Base-by-base conservation (phyloP, 2,888 invertebrate species). In the Pandemis heparana region DNA sequence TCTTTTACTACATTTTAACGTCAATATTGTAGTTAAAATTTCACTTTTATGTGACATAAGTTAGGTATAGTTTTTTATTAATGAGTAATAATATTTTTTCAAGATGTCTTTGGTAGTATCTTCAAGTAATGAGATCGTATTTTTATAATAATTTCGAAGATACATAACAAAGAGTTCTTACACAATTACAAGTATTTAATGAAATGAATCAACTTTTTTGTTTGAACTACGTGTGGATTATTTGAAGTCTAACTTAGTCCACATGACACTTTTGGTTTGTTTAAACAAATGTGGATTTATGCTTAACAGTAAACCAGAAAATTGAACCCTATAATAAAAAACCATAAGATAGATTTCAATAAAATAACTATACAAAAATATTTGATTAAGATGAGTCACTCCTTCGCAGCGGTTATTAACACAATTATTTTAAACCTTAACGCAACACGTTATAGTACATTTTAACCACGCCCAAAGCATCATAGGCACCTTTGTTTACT, bases 111-210 rank as follows among this genome's bases (percentile, higher is more conserved):
- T 82, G 79, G 74, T 77, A 81, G 66, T 76, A 78, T 71, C 82
- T 81, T 80, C 83, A 79, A 80, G 67, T 79, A 75, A 80, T 89
- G 89, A 89, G 89, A 89, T 89, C 89, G 87, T 85, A 81, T 76
- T 71, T 71, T 71, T 59, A 73, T 63, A 69, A 66, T 59, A 63
- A 48, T 68, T 59, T 23, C 32, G 63, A 73, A 73, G 73, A 68
- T 63, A 69, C 48, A 63, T 74, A 75, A 38, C 74, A 75, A 79
- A 78, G 76, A 76, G 60, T 48, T 71, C 66, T 74, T 75, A 60
- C 74, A 72, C 68, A 61, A 61, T 71, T 51, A 56, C 23, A 32
- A 32, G 23, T 43, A 68, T 51, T 65, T n/a, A 38, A 46, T 48
- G 3, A 59, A 68, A 46, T 68, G 56, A 68, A 64, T 23, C 67